Evolutionary conservation across 2,113 vertebrate genomes (phyloP).

Genomic region (Pomatorhinus ruficollis): DNA sequence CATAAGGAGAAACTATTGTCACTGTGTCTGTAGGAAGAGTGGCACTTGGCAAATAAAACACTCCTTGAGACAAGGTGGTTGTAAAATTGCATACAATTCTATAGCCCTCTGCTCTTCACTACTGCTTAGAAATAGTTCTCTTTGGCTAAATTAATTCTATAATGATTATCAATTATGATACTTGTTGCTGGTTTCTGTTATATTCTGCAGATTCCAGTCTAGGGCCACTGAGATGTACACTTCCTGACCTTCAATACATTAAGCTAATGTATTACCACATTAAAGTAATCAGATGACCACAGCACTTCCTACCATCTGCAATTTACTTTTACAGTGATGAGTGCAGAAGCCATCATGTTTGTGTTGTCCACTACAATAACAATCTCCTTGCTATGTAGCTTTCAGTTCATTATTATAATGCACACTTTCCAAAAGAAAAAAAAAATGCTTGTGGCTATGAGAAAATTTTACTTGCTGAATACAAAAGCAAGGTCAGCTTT

Average conservation of each 20-base stretch:
- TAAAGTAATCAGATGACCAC: constrained; percentile 42
- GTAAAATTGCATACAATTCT: not conserved
- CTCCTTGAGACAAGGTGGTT: not conserved
- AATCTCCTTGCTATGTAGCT: not conserved
- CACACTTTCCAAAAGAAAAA: not conserved
- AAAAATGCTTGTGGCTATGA: not conserved
- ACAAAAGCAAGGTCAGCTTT: not conserved
- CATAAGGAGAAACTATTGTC: not conserved
- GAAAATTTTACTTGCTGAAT: not conserved
- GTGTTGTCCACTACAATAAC: not conserved
- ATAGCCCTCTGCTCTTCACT: not conserved
- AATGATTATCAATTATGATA: constrained; percentile 53
- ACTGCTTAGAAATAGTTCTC: not conserved
- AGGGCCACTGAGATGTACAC: not conserved
- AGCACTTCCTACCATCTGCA: not conserved
- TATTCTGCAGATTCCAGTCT: constrained; percentile 55
- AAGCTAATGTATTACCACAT: constrained; percentile 27
- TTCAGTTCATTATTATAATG: not conserved
- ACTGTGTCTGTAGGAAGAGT: not conserved
- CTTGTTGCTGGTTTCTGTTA: constrained; percentile 47
- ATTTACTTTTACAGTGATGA: not conserved
- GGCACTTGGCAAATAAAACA: constrained; percentile 13
- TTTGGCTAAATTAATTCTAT: constrained; percentile 63
- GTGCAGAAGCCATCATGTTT: not conserved
- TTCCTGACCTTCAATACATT: constrained; percentile 60